These are phyloP conservation scores for Temnothorax rugatulus DNA, from an alignment of 2,888 invertebrate species.

Conservation along the genomic window DNA sequence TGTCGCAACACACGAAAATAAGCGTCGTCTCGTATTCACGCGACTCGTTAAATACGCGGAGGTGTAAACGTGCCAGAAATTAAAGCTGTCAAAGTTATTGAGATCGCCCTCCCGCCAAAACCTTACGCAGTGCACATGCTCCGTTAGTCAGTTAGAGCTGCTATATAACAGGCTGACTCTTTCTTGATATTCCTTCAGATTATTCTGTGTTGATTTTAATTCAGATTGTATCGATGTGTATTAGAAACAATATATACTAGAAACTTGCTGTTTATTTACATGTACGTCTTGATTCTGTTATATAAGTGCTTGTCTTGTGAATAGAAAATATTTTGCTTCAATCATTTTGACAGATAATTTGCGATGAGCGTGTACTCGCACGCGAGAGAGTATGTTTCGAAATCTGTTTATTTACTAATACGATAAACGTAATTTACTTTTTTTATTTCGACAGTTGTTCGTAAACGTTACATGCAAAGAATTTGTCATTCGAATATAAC, in stretches of 20 bases:
- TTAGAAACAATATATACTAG: not conserved
- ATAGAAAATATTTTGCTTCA: not conserved
- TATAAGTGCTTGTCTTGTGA: not conserved
- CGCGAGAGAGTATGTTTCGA: not conserved
- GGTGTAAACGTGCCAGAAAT: not conserved
- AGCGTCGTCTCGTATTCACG: not conserved
- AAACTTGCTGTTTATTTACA: not conserved
- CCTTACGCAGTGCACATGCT: slow-evolving; percentile 72
- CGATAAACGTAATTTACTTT: not conserved
- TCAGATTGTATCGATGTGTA: not conserved
- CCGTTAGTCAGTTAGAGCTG: slow-evolving; percentile 66
- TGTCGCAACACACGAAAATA: not conserved
- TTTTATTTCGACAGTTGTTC: not conserved
- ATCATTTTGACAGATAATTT: not conserved
- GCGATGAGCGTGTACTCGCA: not conserved
- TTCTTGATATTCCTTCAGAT: not conserved
- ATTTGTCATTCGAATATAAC: slow-evolving; percentile 5
- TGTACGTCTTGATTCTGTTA: not conserved
- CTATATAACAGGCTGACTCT: slow-evolving; percentile 28
- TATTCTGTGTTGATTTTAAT: not conserved
- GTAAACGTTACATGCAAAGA: not conserved
- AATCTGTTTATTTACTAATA: not conserved
- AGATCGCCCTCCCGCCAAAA: slow-evolving; percentile 79
- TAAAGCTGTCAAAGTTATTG: slow-evolving; percentile 14
- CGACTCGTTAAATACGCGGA: not conserved